Base-by-base conservation (phyloP, 2,888 invertebrate species). In the Papilio gigon region DNA sequence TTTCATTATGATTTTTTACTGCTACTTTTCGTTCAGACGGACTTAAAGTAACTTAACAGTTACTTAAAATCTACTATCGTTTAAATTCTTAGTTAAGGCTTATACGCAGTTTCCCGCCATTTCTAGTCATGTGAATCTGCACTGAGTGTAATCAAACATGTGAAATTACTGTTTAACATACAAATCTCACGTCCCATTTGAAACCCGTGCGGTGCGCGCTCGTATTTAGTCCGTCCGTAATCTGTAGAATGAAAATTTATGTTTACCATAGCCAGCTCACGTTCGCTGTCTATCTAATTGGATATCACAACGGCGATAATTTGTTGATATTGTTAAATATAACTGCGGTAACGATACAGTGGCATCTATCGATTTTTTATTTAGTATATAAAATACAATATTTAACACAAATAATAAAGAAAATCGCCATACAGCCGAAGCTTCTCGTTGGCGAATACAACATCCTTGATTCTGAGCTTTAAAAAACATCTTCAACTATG, bases 171-270 rank as follows among this genome's bases (percentile, higher is more conserved):
- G 58, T 59, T 59, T 35, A 59, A 59, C 58, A 59, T 59, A 59
- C 35, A 59, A 59, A 59, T 59, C 35, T 59, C 58, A 59, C 22
- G 58, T 59, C 58, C 58, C 58, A 59, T 59, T 59, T 59, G 58
- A 35, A 35, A 59, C 33, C 33, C 33, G 58, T 59, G 35, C 35
- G 58, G 20, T 6, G 22, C 50, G 0, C 58, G 20, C 35, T 35
- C 35, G 35, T 59, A 35, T 58, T 35, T 35, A 59, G 35, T 35
- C 6, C 20, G 12, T 20, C 20, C 14, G 58, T 58, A 58, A 58
- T 58, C 58, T 59, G 17, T 22, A 14, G 12, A 59, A 59, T 59
- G 35, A 14, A 33, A 30, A 58, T 58, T 59, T 59, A 59, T 59
- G 35, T 35, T 20, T 14, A 59, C 22, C 12, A 35, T 35, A 20